Evolutionary conservation across 2,888 invertebrate species (phyloP).

Genomic region (Lutraria lutraria): DNA sequence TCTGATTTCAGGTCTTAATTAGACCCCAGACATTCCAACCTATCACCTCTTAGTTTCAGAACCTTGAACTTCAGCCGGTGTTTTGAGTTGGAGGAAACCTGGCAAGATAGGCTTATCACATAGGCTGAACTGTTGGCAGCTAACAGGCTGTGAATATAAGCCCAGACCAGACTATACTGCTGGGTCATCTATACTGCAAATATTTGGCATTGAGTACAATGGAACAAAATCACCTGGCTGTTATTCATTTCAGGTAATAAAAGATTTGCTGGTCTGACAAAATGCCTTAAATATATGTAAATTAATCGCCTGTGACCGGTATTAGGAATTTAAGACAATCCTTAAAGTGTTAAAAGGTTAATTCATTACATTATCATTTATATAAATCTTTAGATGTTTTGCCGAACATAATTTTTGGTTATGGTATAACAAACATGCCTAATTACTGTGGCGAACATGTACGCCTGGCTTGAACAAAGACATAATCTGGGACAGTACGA

Average conservation of each 20-base stretch:
- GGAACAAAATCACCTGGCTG: conserved; percentile 39
- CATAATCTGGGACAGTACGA: neutral
- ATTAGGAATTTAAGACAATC: conserved; percentile 26
- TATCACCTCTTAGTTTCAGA: neutral
- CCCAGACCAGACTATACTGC: neutral
- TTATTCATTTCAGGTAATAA: conserved; percentile 20
- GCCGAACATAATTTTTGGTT: neutral
- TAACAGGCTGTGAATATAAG: neutral
- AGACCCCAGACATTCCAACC: neutral
- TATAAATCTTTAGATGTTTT: conserved; percentile 5
- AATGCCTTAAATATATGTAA: conserved; percentile 64
- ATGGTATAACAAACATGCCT: neutral
- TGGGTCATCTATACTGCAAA: conserved; percentile 21
- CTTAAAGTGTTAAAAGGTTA: conserved; percentile 23
- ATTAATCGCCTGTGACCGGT: conserved; percentile 61
- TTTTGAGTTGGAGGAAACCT: neutral
- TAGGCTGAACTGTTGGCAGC: neutral
- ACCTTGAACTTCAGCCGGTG: neutral
- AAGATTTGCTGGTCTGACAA: conserved; percentile 45
- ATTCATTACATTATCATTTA: conserved; percentile 20
- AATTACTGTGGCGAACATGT: neutral
- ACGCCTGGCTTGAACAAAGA: neutral
- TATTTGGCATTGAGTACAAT: conserved; percentile 37
- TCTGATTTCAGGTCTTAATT: neutral
- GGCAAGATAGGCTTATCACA: neutral